phyloP scores from a whole-genome alignment of 2,113 vertebrate species.

The Oophaga pumilio region DNA sequence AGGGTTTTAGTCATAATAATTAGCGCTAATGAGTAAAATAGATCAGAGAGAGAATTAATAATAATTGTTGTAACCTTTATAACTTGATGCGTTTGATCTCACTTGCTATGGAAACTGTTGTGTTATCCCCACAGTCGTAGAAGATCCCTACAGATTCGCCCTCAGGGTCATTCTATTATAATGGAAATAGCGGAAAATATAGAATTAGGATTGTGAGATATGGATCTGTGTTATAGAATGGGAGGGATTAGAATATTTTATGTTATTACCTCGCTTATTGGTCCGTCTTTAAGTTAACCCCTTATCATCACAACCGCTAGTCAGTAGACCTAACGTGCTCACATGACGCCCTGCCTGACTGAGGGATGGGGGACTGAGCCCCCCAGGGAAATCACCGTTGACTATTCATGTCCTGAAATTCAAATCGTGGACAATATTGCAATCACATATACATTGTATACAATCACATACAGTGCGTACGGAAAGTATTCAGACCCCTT shows the following conservation, averaged over 20 bases:
- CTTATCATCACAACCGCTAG: too few species aligned
- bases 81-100: conserved; percentile 32
- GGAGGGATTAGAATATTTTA: not conserved
- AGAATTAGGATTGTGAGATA: not conserved
- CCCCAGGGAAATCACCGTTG: fast-evolving
- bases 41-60: conserved; percentile 31
- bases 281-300: not conserved
- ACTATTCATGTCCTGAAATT: too few species aligned
- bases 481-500: too few species aligned
- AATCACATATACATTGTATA: too few species aligned
- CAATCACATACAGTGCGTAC: too few species aligned
- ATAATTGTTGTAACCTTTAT: conserved; percentile 47
- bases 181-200: not conserved
- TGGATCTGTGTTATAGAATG: not conserved
- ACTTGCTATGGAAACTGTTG: not conserved
- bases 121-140: not conserved
- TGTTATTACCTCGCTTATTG: not conserved
- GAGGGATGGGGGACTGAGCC: too few species aligned
- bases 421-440: too few species aligned
- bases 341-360: too few species aligned
- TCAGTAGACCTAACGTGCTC: too few species aligned
- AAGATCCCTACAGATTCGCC: not conserved
- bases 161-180: not conserved
- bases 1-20: conserved; percentile 40
- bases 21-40: conserved; percentile 22